Evolutionary conservation across 1,140 invertebrate genomes (phyloP).

Genomic region (Philopotamus ludificatus): DNA sequence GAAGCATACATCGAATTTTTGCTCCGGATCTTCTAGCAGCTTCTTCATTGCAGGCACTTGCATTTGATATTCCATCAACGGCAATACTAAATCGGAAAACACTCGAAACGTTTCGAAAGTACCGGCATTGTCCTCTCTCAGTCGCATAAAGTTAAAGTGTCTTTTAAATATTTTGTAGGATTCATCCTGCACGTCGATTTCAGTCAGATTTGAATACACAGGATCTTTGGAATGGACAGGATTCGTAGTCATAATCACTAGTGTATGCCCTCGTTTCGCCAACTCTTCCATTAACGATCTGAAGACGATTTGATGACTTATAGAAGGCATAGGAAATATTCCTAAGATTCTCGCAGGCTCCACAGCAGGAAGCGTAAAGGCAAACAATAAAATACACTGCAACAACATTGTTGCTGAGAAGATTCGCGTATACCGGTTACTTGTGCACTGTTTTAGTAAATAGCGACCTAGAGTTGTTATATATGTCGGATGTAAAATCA

Average conservation of each 20-base stretch:
- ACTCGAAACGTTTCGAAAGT: constrained; percentile 34
- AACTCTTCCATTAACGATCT: constrained; percentile 50
- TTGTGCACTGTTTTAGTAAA: too few relatives aligned
- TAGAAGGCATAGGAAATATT: constrained; percentile 52
- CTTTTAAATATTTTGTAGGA: constrained; percentile 42
- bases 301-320: constrained; percentile 60
- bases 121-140: background rate
- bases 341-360: constrained; percentile 50
- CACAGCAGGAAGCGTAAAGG: background rate
- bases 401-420: too few relatives aligned
- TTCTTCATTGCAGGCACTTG: constrained; percentile 42
- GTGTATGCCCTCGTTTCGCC: constrained; percentile 52
- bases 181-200: constrained; percentile 47
- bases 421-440: too few relatives aligned
- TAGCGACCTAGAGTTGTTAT: too few relatives aligned
- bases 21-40: constrained; percentile 42
- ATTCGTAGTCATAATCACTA: constrained; percentile 49
- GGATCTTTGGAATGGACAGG: constrained; percentile 43
- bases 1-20: constrained; percentile 47
- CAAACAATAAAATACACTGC: constrained; percentile 43
- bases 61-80: constrained; percentile 40
- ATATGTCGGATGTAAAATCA: too few relatives aligned
- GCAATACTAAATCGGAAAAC: constrained; percentile 13
- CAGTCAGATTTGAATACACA: constrained; percentile 44
- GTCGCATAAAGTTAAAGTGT: constrained; percentile 12